A percentile compares a stretch with the other conserved stretches of the same genome.
Conservation (phyloP, 2,113 vertebrate species). For the Mobula hypostoma region DNA sequence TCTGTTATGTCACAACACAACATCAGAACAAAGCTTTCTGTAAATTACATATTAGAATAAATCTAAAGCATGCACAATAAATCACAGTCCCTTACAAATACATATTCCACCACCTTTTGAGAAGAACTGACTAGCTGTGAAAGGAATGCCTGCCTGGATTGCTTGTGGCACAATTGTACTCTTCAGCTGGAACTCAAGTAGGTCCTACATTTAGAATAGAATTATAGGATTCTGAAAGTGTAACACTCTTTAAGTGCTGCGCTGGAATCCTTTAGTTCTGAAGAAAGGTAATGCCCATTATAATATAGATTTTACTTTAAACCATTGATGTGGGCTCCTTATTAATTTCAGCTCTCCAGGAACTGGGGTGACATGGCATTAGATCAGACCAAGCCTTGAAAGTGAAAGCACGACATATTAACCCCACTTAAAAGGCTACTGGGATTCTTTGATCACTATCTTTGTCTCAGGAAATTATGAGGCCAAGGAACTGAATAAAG, state of each 20-base stretch:
- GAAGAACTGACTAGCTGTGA: background rate
- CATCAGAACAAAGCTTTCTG: background rate
- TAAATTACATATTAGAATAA: background rate
- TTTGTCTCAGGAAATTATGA: background rate
- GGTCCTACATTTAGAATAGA: background rate
- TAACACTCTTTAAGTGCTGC: background rate
- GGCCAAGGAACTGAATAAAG: background rate
- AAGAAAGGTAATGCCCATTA: background rate
- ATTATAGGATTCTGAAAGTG: background rate
- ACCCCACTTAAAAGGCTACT: background rate
- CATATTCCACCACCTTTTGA: background rate
- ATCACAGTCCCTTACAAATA: background rate
- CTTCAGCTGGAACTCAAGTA: background rate
- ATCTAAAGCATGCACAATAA: background rate
- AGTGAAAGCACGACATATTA: background rate
- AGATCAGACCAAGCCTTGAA: background rate
- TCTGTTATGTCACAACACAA: background rate
- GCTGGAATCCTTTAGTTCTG: background rate
- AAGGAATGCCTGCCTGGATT: background rate
- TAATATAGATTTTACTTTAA: background rate
- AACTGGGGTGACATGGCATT: background rate
- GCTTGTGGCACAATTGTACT: background rate
- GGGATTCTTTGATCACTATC: background rate
- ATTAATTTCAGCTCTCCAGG: background rate
- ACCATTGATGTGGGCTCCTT: background rate